phyloP scores from a whole-genome alignment of 2,797 vertebrate species.

The Taenioides sp. region DNA sequence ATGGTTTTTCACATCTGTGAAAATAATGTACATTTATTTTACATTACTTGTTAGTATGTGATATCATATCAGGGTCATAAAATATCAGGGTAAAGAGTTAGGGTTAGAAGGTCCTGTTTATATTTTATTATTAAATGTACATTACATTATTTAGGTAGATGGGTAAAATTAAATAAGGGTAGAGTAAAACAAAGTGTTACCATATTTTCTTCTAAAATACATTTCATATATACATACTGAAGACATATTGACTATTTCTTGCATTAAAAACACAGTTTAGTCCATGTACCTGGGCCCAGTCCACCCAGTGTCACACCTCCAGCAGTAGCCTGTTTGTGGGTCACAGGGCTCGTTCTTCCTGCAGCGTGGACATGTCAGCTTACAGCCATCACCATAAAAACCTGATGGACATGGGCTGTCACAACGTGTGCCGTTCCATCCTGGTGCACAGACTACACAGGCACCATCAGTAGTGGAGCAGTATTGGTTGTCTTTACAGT shows the following conservation, averaged over 20 bases:
- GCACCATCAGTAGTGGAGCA: slow-evolving; percentile 82
- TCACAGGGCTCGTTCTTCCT: slow-evolving; percentile 77
- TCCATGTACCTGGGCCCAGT: slow-evolving; percentile 80
- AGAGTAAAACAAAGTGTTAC: neutral
- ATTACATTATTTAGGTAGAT: too few species aligned
- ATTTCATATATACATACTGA: neutral
- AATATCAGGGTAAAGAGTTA: neutral
- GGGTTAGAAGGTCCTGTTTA: neutral
- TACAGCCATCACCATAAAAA: slow-evolving; percentile 82
- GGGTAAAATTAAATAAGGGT: neutral
- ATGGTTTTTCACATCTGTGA: slow-evolving; percentile 85
- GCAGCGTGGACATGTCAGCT: slow-evolving; percentile 82
- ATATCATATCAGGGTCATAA: neutral
- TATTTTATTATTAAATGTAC: too few species aligned
- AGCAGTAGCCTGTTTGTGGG: slow-evolving; percentile 80
- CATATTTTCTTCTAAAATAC: neutral
- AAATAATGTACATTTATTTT: slow-evolving; percentile 2
- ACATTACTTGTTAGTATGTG: neutral
- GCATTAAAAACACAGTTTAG: neutral
- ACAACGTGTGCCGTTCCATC: slow-evolving; percentile 90
- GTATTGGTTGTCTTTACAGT: slow-evolving; percentile 73
- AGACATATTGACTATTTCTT: neutral
- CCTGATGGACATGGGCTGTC: slow-evolving; percentile 77
- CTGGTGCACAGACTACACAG: slow-evolving; percentile 83
- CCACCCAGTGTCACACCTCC: slow-evolving; percentile 85